Conservation (phyloP, 2,888 invertebrate genomes). For the Baronia brevicornis region DNA sequence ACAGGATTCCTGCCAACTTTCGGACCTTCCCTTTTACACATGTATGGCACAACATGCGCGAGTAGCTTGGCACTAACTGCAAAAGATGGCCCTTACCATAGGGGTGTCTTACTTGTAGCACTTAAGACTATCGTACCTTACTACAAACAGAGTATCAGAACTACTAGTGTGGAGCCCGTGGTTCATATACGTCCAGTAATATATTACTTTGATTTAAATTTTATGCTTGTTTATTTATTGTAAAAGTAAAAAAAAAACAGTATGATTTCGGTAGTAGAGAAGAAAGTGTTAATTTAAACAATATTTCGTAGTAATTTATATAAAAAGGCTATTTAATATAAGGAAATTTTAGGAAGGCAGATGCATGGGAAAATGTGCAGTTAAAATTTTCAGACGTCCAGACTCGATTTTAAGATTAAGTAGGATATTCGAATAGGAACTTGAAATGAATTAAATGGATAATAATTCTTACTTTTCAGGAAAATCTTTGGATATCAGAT, state of each 20-base stretch:
- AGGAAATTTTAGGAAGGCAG: no score
- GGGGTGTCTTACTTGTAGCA: constrained; percentile 84
- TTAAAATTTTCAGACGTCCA: no score
- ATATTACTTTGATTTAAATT: not conserved
- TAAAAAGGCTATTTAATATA: no score
- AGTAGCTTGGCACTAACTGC: constrained; percentile 19
- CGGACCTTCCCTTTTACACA: constrained; percentile 87
- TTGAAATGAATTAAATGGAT: no score
- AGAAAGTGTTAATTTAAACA: no score
- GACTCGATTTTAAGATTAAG: no score
- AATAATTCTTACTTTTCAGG: constrained; percentile 45
- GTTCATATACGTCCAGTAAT: constrained; percentile 41
- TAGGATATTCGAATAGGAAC: no score
- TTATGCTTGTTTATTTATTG: no score
- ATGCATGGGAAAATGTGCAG: no score
- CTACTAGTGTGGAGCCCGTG: constrained; percentile 44
- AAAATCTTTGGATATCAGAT: constrained; percentile 75
- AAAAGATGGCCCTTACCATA: constrained; percentile 74
- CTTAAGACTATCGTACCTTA: constrained; percentile 80
- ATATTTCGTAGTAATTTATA: no score
- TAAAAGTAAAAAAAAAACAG: no score
- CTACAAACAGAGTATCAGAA: constrained; percentile 57
- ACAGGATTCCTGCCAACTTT: constrained; percentile 86
- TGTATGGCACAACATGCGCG: constrained; percentile 75
- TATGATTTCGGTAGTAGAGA: no score